A percentile compares a stretch with the other conserved stretches of the same genome.
Evolutionary conservation across 2,113 vertebrate species (phyloP).

Genomic region (Leptodactylus fuscus): DNA sequence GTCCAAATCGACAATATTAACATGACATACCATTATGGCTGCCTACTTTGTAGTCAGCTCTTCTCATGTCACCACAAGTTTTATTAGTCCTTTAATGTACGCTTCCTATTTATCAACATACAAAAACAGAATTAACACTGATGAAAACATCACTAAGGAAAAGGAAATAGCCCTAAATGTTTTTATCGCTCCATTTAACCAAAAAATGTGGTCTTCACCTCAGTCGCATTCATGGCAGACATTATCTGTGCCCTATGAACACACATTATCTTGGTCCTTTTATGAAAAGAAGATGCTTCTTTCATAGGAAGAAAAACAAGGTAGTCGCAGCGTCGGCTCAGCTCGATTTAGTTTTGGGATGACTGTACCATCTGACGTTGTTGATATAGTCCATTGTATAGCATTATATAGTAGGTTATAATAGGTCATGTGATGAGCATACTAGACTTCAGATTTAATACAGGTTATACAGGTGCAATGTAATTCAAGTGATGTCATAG

Average conservation of each 20-base stretch:
- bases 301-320: slow-evolving; percentile 15
- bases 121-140: slow-evolving; percentile 22
- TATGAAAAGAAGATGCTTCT: neutral
- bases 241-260: neutral
- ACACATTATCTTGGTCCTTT: slow-evolving; percentile 6
- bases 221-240: slow-evolving; percentile 3
- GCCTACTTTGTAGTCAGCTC: slow-evolving; percentile 56
- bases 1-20: slow-evolving; percentile 57
- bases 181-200: slow-evolving; percentile 54
- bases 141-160: slow-evolving; percentile 31
- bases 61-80: slow-evolving; percentile 67
- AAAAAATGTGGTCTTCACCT: slow-evolving; percentile 46
- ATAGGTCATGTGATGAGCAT: neutral
- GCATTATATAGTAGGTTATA: neutral
- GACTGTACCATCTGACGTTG: neutral
- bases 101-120: slow-evolving; percentile 51
- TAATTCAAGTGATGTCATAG: too few relatives aligned
- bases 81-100: slow-evolving; percentile 56
- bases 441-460: neutral
- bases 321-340: neutral
- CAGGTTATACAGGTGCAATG: neutral
- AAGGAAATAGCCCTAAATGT: neutral
- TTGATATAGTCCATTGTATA: neutral
- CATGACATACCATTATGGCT: slow-evolving; percentile 62
- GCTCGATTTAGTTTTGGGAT: neutral